A percentile compares a stretch with the other conserved stretches of the same genome.
phyloP scores from a whole-genome alignment of 2,113 vertebrate species.

The Ornithorhynchus anatinus region DNA sequence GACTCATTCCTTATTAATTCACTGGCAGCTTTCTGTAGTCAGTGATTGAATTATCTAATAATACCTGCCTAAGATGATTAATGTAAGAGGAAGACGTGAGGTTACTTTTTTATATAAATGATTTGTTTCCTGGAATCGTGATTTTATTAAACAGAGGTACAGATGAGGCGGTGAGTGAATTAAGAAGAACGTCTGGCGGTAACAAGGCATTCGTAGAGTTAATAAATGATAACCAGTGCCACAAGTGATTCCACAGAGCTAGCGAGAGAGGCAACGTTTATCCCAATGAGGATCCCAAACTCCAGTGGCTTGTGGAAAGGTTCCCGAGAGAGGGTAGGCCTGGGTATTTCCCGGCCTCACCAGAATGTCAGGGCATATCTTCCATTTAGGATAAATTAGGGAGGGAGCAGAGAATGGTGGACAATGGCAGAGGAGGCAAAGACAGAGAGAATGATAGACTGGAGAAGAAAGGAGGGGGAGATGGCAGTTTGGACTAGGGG shows the following conservation, averaged over 20 bases:
- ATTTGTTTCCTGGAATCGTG: conserved; percentile 50
- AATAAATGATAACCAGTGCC: conserved; percentile 28
- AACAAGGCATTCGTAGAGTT: conserved; percentile 12
- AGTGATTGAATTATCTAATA: conserved; percentile 58
- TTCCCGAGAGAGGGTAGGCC: too few relatives aligned
- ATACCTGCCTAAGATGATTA: conserved; percentile 57
- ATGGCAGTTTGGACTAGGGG: too few relatives aligned
- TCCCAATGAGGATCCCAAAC: too few relatives aligned
- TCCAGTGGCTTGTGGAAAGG: too few relatives aligned
- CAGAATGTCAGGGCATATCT: too few relatives aligned
- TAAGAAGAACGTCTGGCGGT: conserved; percentile 7
- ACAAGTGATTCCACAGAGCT: not conserved
- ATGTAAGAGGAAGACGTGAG: conserved; percentile 38
- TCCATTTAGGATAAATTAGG: too few relatives aligned
- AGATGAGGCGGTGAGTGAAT: conserved; percentile 3
- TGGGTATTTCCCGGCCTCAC: too few relatives aligned
- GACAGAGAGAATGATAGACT: too few relatives aligned
- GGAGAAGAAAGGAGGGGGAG: too few relatives aligned
- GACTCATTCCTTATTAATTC: conserved; percentile 57
- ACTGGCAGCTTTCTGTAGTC: conserved; percentile 13
- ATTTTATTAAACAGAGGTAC: conserved; percentile 52
- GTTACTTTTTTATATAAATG: conserved; percentile 52
- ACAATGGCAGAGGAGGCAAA: too few relatives aligned
- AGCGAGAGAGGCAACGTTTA: not conserved
- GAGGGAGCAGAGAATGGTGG: too few relatives aligned